Evolutionary conservation across 2,888 invertebrate species (phyloP), one percentile per base, ranked within the genome.

Genomic region (Matsumyia berberina): DNA sequence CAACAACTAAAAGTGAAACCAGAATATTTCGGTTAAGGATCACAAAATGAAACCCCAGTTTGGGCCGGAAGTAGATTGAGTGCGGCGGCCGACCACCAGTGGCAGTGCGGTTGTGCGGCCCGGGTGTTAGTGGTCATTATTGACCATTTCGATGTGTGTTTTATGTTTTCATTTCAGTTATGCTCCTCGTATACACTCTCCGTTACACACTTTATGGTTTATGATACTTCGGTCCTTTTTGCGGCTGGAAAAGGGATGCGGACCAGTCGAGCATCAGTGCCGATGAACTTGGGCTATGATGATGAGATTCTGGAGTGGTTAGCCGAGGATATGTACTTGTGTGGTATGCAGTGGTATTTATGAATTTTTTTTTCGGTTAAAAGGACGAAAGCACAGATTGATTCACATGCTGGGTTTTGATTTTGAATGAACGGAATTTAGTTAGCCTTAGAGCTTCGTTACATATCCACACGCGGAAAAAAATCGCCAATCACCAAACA

Each of bases 121-220:
- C 29, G 64, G 70, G 64, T 64, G 80, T 66, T 80, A 70, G 85
- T 85, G 85, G 85, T 85, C 80, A 74, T 70, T 70, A 79, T 85
- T 74, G 83, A 83, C 83, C 79, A 83, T 79, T 79, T 79, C 74
- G 69, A 85, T 83, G 78, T 83, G 82, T 78, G 82, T 72, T 83
- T 83, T 78, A 77, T 83, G 70, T 80, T 85, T 85, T 85, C 79
- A 85, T 85, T 80, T 85, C 80, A 74, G 64, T 64, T 76, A 57
- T 62, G 60, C 66, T n/a, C n/a, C n/a, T n/a, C n/a, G n/a, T n/a
- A n/a, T n/a, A 72, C 51, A 66, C 49, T 53, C 60, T 69, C 80
- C 44, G 46, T 81, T 74, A 69, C 64, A 73, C 70, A 74, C 74
- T 80, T 70, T 74, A 64, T 69, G 76, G 80, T 70, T 85, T 85